Evolutionary conservation across 2,113 vertebrate genomes (phyloP).

Genomic region (Setophaga kirtlandii): DNA sequence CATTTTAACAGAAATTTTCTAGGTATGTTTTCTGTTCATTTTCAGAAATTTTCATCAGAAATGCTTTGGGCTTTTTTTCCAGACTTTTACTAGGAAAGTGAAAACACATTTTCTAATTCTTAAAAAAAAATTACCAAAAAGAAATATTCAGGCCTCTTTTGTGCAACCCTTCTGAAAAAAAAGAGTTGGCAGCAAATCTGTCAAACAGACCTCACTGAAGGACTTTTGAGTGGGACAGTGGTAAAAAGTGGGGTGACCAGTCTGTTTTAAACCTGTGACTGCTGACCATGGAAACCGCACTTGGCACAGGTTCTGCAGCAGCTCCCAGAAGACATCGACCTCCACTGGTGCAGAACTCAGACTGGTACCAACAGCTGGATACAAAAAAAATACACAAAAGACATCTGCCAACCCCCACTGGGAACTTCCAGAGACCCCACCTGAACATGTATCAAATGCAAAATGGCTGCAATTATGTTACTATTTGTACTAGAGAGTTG

Average conservation of each 20-base stretch:
- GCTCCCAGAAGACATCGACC: not conserved
- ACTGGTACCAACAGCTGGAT: not conserved
- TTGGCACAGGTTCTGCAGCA: not conserved
- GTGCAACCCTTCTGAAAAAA: not conserved
- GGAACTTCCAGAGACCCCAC: not conserved
- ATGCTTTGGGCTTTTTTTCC: not conserved
- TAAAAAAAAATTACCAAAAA: not conserved
- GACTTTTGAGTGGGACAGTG: not conserved
- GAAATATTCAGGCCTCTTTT: not conserved
- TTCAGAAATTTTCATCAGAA: not conserved
- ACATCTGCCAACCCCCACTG: not conserved
- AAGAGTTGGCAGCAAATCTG: not conserved
- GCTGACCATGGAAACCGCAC: not conserved
- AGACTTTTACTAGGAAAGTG: not conserved
- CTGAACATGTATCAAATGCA: not conserved
- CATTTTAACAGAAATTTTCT: not conserved
- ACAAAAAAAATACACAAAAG: not conserved
- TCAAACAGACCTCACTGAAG: not conserved
- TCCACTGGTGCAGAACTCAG: not conserved
- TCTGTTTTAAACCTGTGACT: not conserved
- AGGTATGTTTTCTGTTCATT: not conserved
- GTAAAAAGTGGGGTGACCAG: not conserved
- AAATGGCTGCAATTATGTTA: not conserved
- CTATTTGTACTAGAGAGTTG: not conserved
- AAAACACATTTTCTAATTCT: not conserved